phyloP scores from a whole-genome alignment of 2,797 vertebrate species.

The Varecia variegata region DNA sequence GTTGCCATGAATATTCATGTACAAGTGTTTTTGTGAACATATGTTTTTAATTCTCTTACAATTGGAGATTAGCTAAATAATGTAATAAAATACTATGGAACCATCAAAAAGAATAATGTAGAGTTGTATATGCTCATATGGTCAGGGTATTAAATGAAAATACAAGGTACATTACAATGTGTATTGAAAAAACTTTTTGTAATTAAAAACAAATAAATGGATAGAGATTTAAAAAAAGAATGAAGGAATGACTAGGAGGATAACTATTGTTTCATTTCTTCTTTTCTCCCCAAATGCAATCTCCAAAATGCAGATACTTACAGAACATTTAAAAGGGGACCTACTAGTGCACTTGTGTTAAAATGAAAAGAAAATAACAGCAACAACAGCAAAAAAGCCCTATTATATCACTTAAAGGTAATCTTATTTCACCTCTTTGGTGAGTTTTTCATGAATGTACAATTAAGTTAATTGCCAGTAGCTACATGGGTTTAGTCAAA shows the following conservation, averaged over 20 bases:
- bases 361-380: neutral
- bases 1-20: conserved; percentile 30
- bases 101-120: neutral
- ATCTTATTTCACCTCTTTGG: conserved; percentile 36
- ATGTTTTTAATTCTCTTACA: conserved; percentile 42
- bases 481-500: conserved; percentile 26
- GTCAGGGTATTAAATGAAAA: conserved; percentile 12
- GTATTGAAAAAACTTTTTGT: neutral
- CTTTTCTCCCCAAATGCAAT: neutral
- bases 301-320: neutral
- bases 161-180: neutral
- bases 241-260: neutral
- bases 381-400: neutral
- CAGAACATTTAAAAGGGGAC: neutral
- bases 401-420: neutral
- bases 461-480: conserved; percentile 44
- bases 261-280: neutral
- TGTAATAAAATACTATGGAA: conserved; percentile 25
- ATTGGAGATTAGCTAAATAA: conserved; percentile 38
- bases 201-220: conserved; percentile 5
- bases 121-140: neutral
- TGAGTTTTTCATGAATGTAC: conserved; percentile 7
- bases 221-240: neutral
- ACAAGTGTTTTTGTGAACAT: neutral
- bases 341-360: neutral